phyloP scores from a whole-genome alignment of 2,113 vertebrate species.

The Elanus axillaris region DNA sequence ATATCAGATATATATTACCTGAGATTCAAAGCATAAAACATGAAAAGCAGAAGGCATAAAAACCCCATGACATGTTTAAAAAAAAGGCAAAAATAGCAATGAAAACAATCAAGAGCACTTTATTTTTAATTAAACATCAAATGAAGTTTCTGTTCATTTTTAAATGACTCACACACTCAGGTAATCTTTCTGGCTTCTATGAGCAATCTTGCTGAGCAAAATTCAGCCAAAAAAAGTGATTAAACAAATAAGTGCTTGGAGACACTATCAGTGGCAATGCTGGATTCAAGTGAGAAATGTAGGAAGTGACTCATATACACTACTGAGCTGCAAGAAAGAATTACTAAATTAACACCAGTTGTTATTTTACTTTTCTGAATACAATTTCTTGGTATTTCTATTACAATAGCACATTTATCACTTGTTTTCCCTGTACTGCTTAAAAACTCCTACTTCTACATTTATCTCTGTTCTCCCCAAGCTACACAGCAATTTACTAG shows the following conservation, averaged over 20 bases:
- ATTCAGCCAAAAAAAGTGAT: not conserved
- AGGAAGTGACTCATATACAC: not conserved
- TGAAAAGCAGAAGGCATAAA: not conserved
- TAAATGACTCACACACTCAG: not conserved
- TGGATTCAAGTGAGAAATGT: not conserved
- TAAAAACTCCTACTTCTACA: not conserved
- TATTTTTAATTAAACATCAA: not conserved
- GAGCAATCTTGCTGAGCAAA: not conserved
- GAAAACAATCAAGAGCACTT: not conserved
- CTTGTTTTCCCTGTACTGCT: not conserved
- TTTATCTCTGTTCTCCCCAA: not conserved
- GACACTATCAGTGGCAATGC: not conserved
- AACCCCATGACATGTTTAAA: not conserved
- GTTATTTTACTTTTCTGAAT: not conserved
- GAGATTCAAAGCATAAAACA: not conserved
- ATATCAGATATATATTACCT: not conserved
- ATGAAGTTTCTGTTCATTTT: not conserved
- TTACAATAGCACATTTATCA: not conserved
- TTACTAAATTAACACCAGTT: not conserved
- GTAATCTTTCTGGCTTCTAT: not conserved
- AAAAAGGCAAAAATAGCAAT: not conserved
- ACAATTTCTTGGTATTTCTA: not conserved
- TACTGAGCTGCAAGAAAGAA: not conserved
- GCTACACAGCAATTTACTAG: not conserved
- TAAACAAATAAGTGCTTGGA: not conserved